Base-by-base conservation (phyloP, 1,140 invertebrate species). In the Hylaeus volcanicus region DNA sequence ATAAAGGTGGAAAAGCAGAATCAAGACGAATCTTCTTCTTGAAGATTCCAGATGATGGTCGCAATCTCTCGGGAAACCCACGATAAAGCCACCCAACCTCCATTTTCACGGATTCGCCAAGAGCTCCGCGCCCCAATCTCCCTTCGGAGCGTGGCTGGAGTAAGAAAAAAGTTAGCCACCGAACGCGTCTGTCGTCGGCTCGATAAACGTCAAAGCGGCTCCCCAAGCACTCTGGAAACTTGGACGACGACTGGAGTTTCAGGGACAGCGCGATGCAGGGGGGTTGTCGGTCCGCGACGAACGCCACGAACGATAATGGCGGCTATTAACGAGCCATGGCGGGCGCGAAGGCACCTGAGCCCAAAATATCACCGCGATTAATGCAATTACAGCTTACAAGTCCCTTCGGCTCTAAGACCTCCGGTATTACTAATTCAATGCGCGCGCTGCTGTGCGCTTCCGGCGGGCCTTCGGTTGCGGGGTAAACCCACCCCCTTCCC, bases 321-420 rank as follows among this genome's bases (percentile, higher is more conserved):
- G 82, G 91, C 91, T 92, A 92, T 92, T 92, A 92, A 90, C 92
- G 92, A 92, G 89, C 90, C 85, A 84, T 88, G 84, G 86, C 86
- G 86, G 88, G 84, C 90, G 90, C 88, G 89, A 89, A 89, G 86
- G 84, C 92, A 92, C 92, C 92, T 92, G 92, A 91, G 91, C 91
- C 92, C 92, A 91, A 92, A 92, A 93, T 93, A 92, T 92, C 91
- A 90, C 91, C 91, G 87, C 92, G 92, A 93, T 92, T 92, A 92
- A 93, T 91, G 92, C 92, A 93, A 93, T 93, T 93, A 93, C 90
- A 92, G 91, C 92, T 92, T 93, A 91, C 91, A 92, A 93, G 91
- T 91, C 88, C 88, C 89, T 90, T 88, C 89, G 84, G 75, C 88
- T 85, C 82, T 82, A 85, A 89, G 86, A 88, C 88, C 88, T 75